Conservation (phyloP, 2,797 vertebrate genomes). For the Channa striata region DNA sequence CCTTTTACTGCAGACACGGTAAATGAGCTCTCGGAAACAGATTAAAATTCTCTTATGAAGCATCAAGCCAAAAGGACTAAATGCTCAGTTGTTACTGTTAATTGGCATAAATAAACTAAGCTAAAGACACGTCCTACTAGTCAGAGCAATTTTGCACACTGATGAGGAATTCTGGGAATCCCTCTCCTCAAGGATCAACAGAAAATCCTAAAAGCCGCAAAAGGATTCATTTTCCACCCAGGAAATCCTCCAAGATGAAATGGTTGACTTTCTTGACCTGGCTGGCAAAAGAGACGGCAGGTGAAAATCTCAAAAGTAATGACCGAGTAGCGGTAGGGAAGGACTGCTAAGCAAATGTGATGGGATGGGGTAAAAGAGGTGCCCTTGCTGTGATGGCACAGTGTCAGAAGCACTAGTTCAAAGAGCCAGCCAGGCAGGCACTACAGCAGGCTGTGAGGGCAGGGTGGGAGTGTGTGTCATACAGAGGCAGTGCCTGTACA, state of each 20-base stretch:
- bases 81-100: conserved; percentile 24
- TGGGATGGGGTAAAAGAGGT: conserved; percentile 40
- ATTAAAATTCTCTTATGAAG: background rate
- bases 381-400: conserved; percentile 61
- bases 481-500: conserved; percentile 19
- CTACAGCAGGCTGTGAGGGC: conserved; percentile 41
- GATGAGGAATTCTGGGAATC: conserved; percentile 14
- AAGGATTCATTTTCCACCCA: conserved; percentile 13
- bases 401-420: conserved; percentile 69
- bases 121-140: conserved; percentile 6
- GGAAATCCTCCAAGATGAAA: conserved; percentile 45
- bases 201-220: conserved; percentile 38
- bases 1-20: background rate
- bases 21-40: background rate
- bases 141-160: background rate
- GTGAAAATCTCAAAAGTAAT: conserved; percentile 33
- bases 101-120: conserved; percentile 22
- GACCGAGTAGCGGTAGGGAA: conserved; percentile 4
- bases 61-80: conserved; percentile 3
- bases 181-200: conserved; percentile 22
- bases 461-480: conserved; percentile 42
- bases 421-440: conserved; percentile 52
- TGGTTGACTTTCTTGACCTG: conserved; percentile 20
- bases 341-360: conserved; percentile 23
- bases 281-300: conserved; percentile 27